Evolutionary conservation across 2,888 invertebrate genomes (phyloP).

Genomic region (Dinocampus coccinellae): DNA sequence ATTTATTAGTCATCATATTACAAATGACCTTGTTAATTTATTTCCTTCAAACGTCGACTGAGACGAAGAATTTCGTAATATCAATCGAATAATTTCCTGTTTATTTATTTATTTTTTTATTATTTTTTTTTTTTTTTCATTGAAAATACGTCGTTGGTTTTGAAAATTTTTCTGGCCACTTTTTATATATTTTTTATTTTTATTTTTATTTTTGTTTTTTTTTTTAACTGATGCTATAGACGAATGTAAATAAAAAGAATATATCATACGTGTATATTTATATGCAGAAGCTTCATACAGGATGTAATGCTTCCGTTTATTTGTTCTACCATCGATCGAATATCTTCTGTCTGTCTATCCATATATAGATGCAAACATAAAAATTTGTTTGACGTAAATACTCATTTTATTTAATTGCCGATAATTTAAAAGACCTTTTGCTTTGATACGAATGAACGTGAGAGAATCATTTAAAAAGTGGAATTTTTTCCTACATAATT

Average conservation of each 20-base stretch:
- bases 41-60: constrained; percentile 16
- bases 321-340: constrained; percentile 14
- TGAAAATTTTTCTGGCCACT: constrained; percentile 2
- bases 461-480: constrained; percentile 13
- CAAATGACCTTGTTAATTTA: constrained; percentile 16
- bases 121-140: too few species aligned
- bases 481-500: constrained; percentile 1
- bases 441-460: constrained; percentile 7
- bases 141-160: constrained; percentile 7
- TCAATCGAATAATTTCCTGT: too few species aligned
- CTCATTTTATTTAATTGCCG: constrained; percentile 26
- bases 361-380: neutral
- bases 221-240: neutral
- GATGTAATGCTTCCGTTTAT: constrained; percentile 33
- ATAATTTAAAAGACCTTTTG: constrained; percentile 19
- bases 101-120: too few species aligned
- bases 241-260: constrained; percentile 1
- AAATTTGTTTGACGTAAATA: neutral
- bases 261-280: neutral
- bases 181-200: neutral
- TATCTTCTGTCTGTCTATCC: neutral
- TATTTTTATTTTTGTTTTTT: too few species aligned
- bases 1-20: constrained; percentile 6
- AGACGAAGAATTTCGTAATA: neutral
- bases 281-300: constrained; percentile 18